Evolutionary conservation across 2,797 vertebrate genomes (phyloP), one percentile per base, ranked within the genome.

Genomic region (Myiothlypis coronata): DNA sequence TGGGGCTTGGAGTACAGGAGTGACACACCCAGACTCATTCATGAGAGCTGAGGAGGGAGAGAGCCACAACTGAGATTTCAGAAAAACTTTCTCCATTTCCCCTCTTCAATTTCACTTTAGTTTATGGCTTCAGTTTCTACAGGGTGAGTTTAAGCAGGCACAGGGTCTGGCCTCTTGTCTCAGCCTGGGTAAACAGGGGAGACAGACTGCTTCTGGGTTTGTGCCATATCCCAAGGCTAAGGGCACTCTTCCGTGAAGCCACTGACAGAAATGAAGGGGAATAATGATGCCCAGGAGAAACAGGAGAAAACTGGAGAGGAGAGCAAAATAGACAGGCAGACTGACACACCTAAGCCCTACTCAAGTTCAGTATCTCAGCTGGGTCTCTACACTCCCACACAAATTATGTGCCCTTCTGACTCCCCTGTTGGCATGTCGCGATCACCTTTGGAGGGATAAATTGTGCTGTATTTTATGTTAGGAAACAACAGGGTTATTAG

Each of bases 351-450:
- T n/a, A 70, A 88, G 32, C 8, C 16, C 4, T 46, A 3, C 52
- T 32, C 44, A 26, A 27, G 23, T 17, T 64, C 46, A 63, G 10
- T 6, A 24, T 52, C n/a, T n/a, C 26, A 60, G 30, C 71, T 63
- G 43, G 17, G 28, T 2, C 7, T 14, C 35, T 17, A 3, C 63
- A 21, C 13, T 55, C 11, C 30, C 20, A 26, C 44, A 47, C 9
- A 37, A 68, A 63, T 3, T 15, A 3, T 2, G 12, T 8, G 35
- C 3, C 32, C 28, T 37, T n/a, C 34, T 43, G 28, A 4, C 26
- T 37, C 7, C 21, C 23, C 32, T 4, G 1, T 2, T 14, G 32
- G 23, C 5, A 3, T 2, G 5, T 23, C 26, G 28, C 9, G 30
- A n/a, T 26, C 52, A 53, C 8, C 8, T n/a, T 24, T 11, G 37